A percentile compares a stretch with the other conserved stretches of the same genome.
Evolutionary conservation across 1,140 invertebrate species (phyloP).

Genomic region (Nasonia longicornis): DNA sequence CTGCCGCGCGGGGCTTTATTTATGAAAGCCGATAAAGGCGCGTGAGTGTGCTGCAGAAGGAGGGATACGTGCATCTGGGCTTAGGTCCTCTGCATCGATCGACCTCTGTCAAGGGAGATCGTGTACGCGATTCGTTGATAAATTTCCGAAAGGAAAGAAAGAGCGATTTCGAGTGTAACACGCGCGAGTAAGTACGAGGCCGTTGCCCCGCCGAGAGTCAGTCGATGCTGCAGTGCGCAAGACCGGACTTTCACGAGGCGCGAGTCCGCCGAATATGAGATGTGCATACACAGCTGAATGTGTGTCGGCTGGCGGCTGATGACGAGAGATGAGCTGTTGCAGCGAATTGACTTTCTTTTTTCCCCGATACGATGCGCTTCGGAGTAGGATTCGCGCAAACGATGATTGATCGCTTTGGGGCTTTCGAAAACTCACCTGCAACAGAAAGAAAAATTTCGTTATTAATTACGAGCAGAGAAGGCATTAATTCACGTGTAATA

Average conservation of each 20-base stretch:
- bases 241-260: background rate
- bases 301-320: background rate
- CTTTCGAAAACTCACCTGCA: background rate
- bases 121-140: too few relatives aligned
- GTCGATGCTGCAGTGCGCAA: background rate
- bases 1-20: constrained; percentile 55
- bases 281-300: background rate
- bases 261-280: background rate
- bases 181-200: background rate
- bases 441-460: background rate
- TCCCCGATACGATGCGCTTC: background rate
- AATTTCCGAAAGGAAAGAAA: too few relatives aligned
- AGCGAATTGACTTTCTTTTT: background rate
- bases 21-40: constrained; percentile 56
- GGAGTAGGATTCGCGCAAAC: background rate
- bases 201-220: background rate
- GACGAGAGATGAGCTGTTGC: background rate
- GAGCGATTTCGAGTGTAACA: too few relatives aligned
- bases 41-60: background rate
- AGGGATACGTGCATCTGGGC: too few relatives aligned
- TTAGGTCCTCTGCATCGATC: too few relatives aligned
- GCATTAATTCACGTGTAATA: background rate
- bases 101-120: too few relatives aligned
- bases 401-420: background rate
- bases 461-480: background rate